Base-by-base conservation (phyloP, 2,113 vertebrate genomes). In the Agapornis roseicollis region DNA sequence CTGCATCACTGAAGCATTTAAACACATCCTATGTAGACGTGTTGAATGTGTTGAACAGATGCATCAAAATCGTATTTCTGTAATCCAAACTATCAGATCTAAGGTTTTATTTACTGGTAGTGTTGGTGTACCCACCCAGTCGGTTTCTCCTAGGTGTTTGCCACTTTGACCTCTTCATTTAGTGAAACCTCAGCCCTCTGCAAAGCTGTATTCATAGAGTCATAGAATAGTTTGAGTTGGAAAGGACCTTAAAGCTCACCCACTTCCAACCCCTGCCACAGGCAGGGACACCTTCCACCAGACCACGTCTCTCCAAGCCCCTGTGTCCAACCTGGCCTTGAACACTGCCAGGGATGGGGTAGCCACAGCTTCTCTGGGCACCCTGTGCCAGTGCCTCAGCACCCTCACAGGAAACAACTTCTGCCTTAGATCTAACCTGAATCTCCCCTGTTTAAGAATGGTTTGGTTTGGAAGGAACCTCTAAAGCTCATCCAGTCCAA, bases 271-370 rank as follows among this genome's bases (percentile, higher is more conserved):
- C 4, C 13, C 33, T n/a, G 33, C 33, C 55, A 58, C 4, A 4
- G 33, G 8, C 55, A 58, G 33, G 20, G 20, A 23, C 20, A 6
- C 33, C 20, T 58, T 13, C 7, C 6, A 0, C 55, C 14, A 6
- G 33, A n/a, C 0, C 33, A n/a, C 1, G 1, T n/a, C 22, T 19
- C 33, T 22, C 19, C 31, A 56, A 56, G 12, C 19, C 31, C 55
- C 7, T 44, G 44, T 44, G 3, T 55, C 29, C 53, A 55, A 31
- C 29, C 17, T 55, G 53, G 53, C 53, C 53, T 31, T 19, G 11
- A 55, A 12, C 29, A 19, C 53, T 53, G 52, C 52, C 52, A 53
- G 28, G 52, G 52, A 52, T 53, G 52, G 52, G 52, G 52, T 28
- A 53, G 52, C 28, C 28, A 17, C 52, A 29, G 52, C 28, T 53